Evolutionary conservation across 2,888 invertebrate species (phyloP).

Genomic region (Smittia sp.): DNA sequence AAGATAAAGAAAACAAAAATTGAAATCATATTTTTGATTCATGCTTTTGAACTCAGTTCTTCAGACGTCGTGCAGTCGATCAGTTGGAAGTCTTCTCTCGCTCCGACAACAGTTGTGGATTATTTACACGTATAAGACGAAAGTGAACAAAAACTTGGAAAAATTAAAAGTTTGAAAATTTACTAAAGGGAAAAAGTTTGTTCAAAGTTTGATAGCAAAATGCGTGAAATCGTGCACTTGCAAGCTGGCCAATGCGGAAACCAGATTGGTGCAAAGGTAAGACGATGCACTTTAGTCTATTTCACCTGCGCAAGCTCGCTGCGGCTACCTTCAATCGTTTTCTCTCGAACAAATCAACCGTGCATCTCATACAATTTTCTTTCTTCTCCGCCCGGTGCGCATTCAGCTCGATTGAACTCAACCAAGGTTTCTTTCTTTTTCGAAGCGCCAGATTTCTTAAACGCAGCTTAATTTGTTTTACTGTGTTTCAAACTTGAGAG

Average conservation of each 20-base stretch:
- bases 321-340: slow-evolving; percentile 10
- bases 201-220: slow-evolving; percentile 10
- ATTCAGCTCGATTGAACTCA: slow-evolving; percentile 35
- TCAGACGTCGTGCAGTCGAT: slow-evolving; percentile 34
- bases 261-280: slow-evolving; percentile 37
- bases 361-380: slow-evolving; percentile 33
- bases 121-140: background rate
- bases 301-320: background rate
- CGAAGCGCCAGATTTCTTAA: background rate
- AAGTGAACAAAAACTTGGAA: background rate
- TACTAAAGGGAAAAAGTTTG: slow-evolving; percentile 1
- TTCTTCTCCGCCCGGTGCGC: slow-evolving; percentile 18
- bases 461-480: background rate
- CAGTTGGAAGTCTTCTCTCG: slow-evolving; percentile 38
- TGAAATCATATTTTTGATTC: slow-evolving; percentile 41
- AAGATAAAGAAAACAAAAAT: slow-evolving; percentile 40
- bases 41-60: slow-evolving; percentile 35
- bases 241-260: slow-evolving; percentile 40
- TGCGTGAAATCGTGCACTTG: slow-evolving; percentile 35
- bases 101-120: slow-evolving; percentile 9
- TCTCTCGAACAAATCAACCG: slow-evolving; percentile 25
- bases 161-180: background rate
- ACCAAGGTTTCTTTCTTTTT: slow-evolving; percentile 20
- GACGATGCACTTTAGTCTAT: background rate
- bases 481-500: background rate